These are phyloP conservation scores for Andrena haemorrhoa DNA, from an alignment of 2,888 invertebrate genomes.

Conservation along the genomic window DNA sequence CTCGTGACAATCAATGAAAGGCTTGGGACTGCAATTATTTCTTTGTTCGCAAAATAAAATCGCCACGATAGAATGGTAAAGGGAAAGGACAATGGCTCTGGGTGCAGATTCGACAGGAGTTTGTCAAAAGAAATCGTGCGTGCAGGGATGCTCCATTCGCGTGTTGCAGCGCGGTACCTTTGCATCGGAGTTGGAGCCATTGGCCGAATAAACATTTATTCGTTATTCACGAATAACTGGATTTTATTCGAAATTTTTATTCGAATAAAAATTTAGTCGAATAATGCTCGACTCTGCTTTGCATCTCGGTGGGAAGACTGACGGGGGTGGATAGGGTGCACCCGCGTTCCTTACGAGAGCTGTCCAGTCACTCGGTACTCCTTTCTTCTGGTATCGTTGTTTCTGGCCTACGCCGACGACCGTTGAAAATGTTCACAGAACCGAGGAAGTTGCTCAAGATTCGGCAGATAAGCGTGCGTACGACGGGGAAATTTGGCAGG, in stretches of 20 bases:
- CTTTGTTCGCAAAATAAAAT: neutral
- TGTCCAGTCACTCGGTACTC: neutral
- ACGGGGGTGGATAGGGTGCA: too few species aligned
- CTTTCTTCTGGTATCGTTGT: neutral
- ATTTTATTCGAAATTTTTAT: too few species aligned
- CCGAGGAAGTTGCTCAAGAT: conserved; percentile 28
- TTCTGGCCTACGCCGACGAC: neutral
- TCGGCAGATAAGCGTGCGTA: neutral
- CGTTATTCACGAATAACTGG: too few species aligned
- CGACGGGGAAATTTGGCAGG: conserved; percentile 20
- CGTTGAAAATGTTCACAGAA: neutral
- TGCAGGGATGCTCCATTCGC: too few species aligned
- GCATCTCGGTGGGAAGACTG: too few species aligned
- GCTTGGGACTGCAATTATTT: neutral
- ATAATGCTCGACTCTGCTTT: too few species aligned
- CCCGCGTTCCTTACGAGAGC: neutral
- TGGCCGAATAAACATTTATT: too few species aligned
- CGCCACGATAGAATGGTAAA: neutral
- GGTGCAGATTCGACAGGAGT: neutral
- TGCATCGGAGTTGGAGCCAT: too few species aligned
- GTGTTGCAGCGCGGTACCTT: too few species aligned
- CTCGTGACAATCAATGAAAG: conserved; percentile 48
- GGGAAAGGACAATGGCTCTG: neutral
- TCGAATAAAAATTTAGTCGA: too few species aligned
- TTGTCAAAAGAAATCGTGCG: neutral